Percentiles rank a stretch among this genome's conserved stretches.
Evolutionary conservation across 1,140 invertebrate species (phyloP).

Genomic region (Rhopalosiphum maidis): DNA sequence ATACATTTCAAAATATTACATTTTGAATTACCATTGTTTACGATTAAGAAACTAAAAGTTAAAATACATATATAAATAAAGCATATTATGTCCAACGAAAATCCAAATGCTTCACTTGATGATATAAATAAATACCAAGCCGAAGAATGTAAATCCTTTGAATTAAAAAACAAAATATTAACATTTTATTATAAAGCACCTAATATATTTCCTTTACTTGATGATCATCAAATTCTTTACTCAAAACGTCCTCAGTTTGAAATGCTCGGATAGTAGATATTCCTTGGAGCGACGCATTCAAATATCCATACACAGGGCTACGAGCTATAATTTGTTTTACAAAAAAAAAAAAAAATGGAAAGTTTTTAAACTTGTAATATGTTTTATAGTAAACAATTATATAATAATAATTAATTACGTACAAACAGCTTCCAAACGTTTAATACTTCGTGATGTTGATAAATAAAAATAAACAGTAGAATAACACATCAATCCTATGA

Average conservation of each 20-base stretch:
- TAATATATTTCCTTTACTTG: slow-evolving; percentile 65
- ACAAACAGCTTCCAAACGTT: slow-evolving; percentile 67
- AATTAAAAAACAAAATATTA: not conserved
- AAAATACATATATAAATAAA: slow-evolving; percentile 75
- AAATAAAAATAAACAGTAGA: slow-evolving; percentile 69
- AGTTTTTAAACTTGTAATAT: not conserved
- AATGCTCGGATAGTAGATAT: slow-evolving; percentile 89
- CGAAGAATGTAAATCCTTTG: slow-evolving; percentile 70
- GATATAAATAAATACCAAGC: slow-evolving; percentile 77
- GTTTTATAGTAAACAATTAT: too few relatives aligned
- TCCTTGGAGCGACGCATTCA: slow-evolving; percentile 87
- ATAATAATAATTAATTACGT: not conserved
- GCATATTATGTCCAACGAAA: slow-evolving; percentile 81
- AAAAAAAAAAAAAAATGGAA: slow-evolving; percentile 58
- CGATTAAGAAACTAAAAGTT: slow-evolving; percentile 75
- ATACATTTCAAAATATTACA: not conserved
- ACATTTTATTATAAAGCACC: not conserved
- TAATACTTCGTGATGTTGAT: slow-evolving; percentile 70
- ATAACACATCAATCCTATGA: slow-evolving; percentile 67
- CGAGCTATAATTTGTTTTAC: slow-evolving; percentile 67
- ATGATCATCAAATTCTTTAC: slow-evolving; percentile 80
- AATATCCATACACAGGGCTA: slow-evolving; percentile 84
- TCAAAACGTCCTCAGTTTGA: slow-evolving; percentile 77
- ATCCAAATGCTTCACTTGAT: slow-evolving; percentile 84
- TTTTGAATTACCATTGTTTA: slow-evolving; percentile 62